A percentile compares a stretch with the other conserved stretches of the same genome.
Conservation (phyloP, 1,140 invertebrate genomes). For the Panagrolaimus sp. region DNA sequence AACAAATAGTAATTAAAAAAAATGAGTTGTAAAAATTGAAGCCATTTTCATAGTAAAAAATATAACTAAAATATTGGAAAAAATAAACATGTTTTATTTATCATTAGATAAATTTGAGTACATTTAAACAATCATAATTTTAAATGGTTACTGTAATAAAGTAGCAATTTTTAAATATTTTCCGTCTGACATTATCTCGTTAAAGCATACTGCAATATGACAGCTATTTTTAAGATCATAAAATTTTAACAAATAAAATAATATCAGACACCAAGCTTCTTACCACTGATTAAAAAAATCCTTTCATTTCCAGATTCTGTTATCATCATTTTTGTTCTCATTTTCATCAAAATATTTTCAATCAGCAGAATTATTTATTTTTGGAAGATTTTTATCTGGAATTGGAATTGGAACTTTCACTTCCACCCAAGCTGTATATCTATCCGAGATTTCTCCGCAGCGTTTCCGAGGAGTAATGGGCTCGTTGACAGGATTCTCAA, state of each 20-base stretch:
- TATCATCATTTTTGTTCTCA: slow-evolving; percentile 8
- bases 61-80: too few species aligned
- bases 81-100: too few species aligned
- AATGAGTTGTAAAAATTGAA: too few species aligned
- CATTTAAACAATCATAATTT: too few species aligned
- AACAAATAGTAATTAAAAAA: too few species aligned
- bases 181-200: too few species aligned
- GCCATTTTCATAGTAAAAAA: too few species aligned
- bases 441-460: slow-evolving; percentile 34
- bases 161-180: too few species aligned
- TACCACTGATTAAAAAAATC: neutral
- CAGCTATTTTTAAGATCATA: neutral
- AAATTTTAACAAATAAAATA: too few species aligned
- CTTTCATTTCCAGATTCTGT: neutral
- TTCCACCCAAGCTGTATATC: slow-evolving; percentile 35
- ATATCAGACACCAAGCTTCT: too few species aligned
- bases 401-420: slow-evolving; percentile 34
- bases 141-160: too few species aligned
- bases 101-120: too few species aligned
- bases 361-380: slow-evolving; percentile 29
- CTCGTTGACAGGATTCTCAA: slow-evolving; percentile 37
- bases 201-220: neutral
- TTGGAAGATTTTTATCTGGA: slow-evolving; percentile 31
- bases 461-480: slow-evolving; percentile 39
- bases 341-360: slow-evolving; percentile 7